Evolutionary conservation across 1,140 invertebrate species (phyloP).

Genomic region (Teleogryllus occipitalis): DNA sequence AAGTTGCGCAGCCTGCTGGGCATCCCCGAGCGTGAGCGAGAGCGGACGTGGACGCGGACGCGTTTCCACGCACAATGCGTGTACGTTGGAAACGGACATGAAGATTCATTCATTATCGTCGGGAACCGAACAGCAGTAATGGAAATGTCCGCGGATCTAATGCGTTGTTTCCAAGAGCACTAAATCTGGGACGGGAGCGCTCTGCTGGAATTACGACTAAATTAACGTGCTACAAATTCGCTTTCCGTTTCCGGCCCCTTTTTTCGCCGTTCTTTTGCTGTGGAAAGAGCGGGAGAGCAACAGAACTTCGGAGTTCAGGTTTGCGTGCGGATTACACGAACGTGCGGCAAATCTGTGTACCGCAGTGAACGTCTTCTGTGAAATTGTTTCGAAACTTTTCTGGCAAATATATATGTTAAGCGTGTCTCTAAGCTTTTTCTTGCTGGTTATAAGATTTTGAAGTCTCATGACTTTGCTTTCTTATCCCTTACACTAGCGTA

Average conservation of each 20-base stretch:
- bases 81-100: background rate
- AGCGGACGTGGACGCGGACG: background rate
- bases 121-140: background rate
- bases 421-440: too few species aligned
- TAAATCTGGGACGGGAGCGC: background rate
- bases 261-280: background rate
- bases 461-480: too few species aligned
- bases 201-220: background rate
- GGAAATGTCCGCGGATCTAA: background rate
- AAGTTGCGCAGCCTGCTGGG: background rate
- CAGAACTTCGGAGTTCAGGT: too few species aligned
- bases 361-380: too few species aligned
- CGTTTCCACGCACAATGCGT: background rate
- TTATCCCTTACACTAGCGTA: too few species aligned
- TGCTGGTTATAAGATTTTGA: too few species aligned
- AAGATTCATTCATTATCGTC: slow-evolving; percentile 1
- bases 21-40: background rate
- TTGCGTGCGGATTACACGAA: too few species aligned
- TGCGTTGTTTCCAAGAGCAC: slow-evolving; percentile 3
- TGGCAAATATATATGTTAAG: too few species aligned
- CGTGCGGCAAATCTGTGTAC: too few species aligned
- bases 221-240: background rate
- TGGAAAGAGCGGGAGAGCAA: too few species aligned
- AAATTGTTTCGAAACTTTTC: too few species aligned
- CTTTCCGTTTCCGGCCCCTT: background rate